Evolutionary conservation across 2,888 invertebrate genomes (phyloP), one percentile per base, ranked within the genome.

Genomic region (Diploptera punctata): DNA sequence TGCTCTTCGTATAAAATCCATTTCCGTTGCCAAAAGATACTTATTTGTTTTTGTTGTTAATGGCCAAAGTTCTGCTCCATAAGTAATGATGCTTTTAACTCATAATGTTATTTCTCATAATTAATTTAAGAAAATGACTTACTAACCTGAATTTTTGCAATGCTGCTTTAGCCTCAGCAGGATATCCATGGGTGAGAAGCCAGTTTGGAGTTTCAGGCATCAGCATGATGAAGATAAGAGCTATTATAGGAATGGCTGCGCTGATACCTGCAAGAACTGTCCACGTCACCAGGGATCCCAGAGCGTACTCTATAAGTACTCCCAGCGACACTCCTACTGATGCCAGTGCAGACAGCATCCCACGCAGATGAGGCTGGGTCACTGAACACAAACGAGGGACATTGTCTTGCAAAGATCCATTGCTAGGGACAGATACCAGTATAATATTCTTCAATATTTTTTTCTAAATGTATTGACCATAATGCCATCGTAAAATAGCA

Each of bases 141-240:
- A n/a, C n/a, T n/a, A n/a, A 73, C 74, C 76, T 83, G 7, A 91
- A 84, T 77, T 87, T 87, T 3, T 82, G 82, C 47, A 91, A 81
- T 0, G 90, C 88, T 62, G 83, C 84, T 74, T 86, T 83, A 0
- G 92, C 92, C 52, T 88, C 85, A 31, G 87, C 75, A 21, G 69
- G 47, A 3, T 54, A 47, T 33, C 73, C 71, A 49, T 71, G 68
- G 19, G 60, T 43, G 18, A 92, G 84, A 16, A 92, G 86, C 81
- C 88, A 93, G 78, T 91, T 89, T 1, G 93, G 93, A 0, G 92
- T 88, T 79, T 93, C 93, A 0, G 93, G 92, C 69, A 91, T 85
- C 13, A 89, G 80, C 26, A 89, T 82, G 85, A 90, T 88, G 0
- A 88, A 82, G 0, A 89, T 75, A 0, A 91, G 79, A 0, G 90